Evolutionary conservation across 1,140 invertebrate genomes (phyloP), one percentile per base, ranked within the genome.

Genomic region (Elysia chlorotica): DNA sequence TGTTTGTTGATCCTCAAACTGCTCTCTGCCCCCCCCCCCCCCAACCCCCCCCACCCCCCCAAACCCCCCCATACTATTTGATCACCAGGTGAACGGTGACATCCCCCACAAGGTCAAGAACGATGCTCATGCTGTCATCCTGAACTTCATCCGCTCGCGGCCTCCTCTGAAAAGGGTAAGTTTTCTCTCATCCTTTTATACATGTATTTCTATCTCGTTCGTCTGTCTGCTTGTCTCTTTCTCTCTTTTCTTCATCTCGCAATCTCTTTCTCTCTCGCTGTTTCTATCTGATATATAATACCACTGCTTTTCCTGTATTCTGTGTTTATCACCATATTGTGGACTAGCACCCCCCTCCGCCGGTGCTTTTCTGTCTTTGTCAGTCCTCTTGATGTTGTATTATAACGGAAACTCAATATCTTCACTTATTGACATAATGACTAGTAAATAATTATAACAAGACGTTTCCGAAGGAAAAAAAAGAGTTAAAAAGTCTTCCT

Each of bases 61-160:
- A 0, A 53, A 2, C 56, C 35, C 68, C 28, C 54, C 35, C 61
- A 57, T 21, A 23, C 56, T 23, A 23, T 23, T 14, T n/a, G n/a
- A 10, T 4, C 59, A 2, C 2, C 73, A 87, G 91, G 90, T 95
- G 0, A 93, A 96, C 85, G 93, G 93, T 38, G 91, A 92, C 85
- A 92, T 96, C 83, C 94, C 94, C 57, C 90, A 89, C 31, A 90
- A 93, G 84, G 92, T 95, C 31, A 96, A 94, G 84, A 96, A 96
- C 89, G 95, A 98, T 89, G 95, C 96, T 10, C 95, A 97, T 85
- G 94, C 93, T 56, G 91, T 97, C 83, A 98, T 99, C 83, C 90
- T 98, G 76, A 96, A 99, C 85, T 98, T 98, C 88, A 98, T 99
- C 82, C 90, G 96, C 83, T 97, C 95, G 80, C 90, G 96, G 84